Evolutionary conservation across 2,888 invertebrate species (phyloP), one percentile per base, ranked within the genome.

Genomic region (Melanotus villosus): DNA sequence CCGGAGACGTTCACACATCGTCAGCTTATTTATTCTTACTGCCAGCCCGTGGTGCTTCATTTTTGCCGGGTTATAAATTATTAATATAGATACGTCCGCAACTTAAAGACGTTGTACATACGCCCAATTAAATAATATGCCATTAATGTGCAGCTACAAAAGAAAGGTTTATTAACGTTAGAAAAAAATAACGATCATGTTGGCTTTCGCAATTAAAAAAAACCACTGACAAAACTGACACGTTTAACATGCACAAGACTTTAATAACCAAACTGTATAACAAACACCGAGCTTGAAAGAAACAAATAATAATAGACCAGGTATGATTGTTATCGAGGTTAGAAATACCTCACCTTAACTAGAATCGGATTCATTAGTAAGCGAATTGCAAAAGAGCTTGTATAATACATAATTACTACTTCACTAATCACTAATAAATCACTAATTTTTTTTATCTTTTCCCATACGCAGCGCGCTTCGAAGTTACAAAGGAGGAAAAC

Each of bases 291-390:
- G 32, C 52, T 52, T 32, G 23, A n/a, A n/a, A 52, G 52, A 14
- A 16, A 12, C 1, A 26, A 18, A n/a, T n/a, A 52, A 52, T 52
- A 32, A 2, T 30, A 3, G 26, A 26, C 52, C 18, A 32, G 23
- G 12, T 10, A 23, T 52, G 19, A 52, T 52, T 34, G n/a, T 12
- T 32, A 32, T 16, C 32, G 12, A 52, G 52, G 52, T 23, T 52
- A 30, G 3, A 52, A 32, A 32, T 34, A 52, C 32, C 52, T 52
- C 52, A 30, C 32, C 32, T 32, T 14, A 26, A 3, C 12, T 26
- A 9, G 10, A 18, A 18, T 10, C 12, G n/a, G 45, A 12, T 12
- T 26, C n/a, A 30, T 50, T 50, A 32, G 32, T 0, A 32, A 32
- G 32, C 18, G 14, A 32, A 6, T 32, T 32, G n/a, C 32, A 52